Base-by-base conservation (phyloP, 2,888 invertebrate species). In the Troilus luridus region DNA sequence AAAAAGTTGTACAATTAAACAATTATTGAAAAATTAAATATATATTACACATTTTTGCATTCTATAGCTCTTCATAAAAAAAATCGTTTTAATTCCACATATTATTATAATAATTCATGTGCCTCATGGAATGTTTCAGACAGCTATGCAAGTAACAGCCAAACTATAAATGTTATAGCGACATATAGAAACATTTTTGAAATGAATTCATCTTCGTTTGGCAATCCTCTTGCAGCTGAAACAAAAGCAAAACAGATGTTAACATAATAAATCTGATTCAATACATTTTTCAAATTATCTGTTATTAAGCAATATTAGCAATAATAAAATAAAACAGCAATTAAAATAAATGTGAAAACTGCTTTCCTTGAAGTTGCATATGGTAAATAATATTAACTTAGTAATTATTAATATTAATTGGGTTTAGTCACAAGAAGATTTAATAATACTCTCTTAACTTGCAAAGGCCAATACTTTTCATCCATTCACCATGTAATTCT, bases 141-240 rank as follows among this genome's bases (percentile, higher is more conserved):
- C 77, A 59, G 90, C 95, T 96, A 98, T 94, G 98, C 98, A 94
- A 98, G 96, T 93, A 99, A 95, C 92, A 99, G 95, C 98, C 99
- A 99, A 93, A 97, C 95, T 93, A 99, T 97, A 94, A 98, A 98
- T 93, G 98, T 94, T 93, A 98, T 95, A 92, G 98, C 98, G 93
- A 99, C 96, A 97, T 98, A 98, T 91, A 99, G 95, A 95, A 99
- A 99, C 93, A 98, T 95, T 95, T 98, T 98, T 9, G 98, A 98
- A 92, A 99, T 95, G 94, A 98, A 97, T 94, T 98, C 98, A 94
- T 99, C 98, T 94, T 98, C 98, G 93, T 97, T 97, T n/a, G 97
- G 96, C 12, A 97, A 97, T 93, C 97, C 98, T 92, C 97, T 96
- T 6, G 96, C 96, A 77, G 97, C 97, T 96, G 94, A 54, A 95